These are phyloP conservation scores for Melikaiella ostensackeni DNA, from an alignment of 2,888 invertebrate species.

Conservation along the genomic window DNA sequence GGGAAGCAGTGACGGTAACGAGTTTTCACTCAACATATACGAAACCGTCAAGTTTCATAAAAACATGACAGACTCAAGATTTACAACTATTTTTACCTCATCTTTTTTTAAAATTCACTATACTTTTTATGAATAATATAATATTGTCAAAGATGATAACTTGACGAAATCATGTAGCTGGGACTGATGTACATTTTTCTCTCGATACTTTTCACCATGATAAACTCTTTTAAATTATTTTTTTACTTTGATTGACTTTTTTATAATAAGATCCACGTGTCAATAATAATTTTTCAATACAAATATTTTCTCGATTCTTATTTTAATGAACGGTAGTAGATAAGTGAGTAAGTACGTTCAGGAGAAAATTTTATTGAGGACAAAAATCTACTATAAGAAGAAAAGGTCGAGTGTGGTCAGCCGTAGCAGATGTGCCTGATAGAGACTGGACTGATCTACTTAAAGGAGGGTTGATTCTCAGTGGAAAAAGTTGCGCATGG, in stretches of 20 bases:
- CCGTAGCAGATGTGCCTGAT: background rate
- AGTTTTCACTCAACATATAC: background rate
- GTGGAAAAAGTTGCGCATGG: slow-evolving; percentile 21
- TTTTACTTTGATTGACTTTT: background rate
- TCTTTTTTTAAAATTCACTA: background rate
- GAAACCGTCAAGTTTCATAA: background rate
- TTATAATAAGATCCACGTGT: background rate
- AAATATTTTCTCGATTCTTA: background rate
- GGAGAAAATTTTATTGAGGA: background rate
- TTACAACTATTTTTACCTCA: background rate
- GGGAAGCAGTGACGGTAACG: background rate
- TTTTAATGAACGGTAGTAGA: background rate
- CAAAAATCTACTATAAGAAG: background rate
- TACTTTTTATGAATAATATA: background rate
- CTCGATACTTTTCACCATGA: background rate
- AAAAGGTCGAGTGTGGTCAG: slow-evolving; percentile 28
- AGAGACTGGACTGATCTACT: slow-evolving; percentile 27
- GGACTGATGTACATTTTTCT: background rate
- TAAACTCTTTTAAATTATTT: background rate
- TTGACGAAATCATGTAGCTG: background rate
- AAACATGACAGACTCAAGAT: background rate
- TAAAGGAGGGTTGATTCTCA: background rate
- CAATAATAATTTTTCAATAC: background rate
- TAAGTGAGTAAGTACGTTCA: background rate
- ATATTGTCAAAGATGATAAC: background rate